These are phyloP conservation scores for Colinus virginianus DNA, from an alignment of 2,113 vertebrate genomes.

Conservation along the genomic window DNA sequence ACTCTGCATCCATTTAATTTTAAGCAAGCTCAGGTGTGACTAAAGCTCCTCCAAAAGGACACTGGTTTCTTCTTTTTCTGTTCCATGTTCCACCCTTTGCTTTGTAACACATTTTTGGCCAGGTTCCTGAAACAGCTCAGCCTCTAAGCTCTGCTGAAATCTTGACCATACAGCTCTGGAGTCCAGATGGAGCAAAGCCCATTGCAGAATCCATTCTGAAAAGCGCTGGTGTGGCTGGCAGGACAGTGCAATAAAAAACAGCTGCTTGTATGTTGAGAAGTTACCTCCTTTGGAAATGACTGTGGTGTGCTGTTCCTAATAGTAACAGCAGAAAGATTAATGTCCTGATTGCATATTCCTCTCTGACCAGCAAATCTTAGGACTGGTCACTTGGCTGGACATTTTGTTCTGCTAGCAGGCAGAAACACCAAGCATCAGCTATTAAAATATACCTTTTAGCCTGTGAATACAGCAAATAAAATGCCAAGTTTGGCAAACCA, in stretches of 20 bases:
- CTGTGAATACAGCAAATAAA: neutral
- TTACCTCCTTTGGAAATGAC: neutral
- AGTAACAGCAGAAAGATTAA: neutral
- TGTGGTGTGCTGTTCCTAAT: neutral
- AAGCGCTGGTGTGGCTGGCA: neutral
- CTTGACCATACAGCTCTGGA: neutral
- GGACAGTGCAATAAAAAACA: accelerated
- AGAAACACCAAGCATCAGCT: neutral
- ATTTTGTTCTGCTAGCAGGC: neutral
- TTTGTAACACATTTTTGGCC: neutral
- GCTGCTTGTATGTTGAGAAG: neutral
- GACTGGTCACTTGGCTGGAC: neutral
- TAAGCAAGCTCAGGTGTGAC: neutral
- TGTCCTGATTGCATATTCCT: neutral
- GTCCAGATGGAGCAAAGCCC: neutral
- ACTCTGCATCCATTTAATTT: neutral
- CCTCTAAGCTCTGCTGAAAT: neutral
- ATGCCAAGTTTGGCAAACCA: neutral
- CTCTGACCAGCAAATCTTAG: neutral
- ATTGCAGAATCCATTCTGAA: neutral
- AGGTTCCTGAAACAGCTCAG: neutral
- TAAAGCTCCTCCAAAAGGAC: neutral
- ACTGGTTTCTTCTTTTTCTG: neutral
- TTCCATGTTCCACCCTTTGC: neutral
- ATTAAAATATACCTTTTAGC: neutral